These are phyloP conservation scores for Elephas maximus DNA, from an alignment of 2,113 vertebrate genomes.

Conservation along the genomic window DNA sequence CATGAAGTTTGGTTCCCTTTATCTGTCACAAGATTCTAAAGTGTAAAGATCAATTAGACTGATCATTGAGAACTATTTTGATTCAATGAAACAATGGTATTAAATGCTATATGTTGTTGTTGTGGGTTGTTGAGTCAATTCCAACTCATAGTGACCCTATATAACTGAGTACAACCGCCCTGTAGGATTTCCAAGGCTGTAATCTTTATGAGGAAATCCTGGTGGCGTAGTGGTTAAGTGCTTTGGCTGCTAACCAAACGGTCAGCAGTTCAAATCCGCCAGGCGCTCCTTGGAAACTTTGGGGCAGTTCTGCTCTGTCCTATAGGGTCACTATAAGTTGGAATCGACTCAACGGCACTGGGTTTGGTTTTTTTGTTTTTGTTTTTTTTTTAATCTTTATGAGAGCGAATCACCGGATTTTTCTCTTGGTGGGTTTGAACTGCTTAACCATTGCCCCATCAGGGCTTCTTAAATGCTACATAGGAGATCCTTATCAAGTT, in stretches of 20 bases:
- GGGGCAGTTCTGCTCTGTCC: too few species aligned
- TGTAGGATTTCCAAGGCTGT: background rate
- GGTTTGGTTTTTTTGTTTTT: too few species aligned
- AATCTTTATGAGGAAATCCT: too few species aligned
- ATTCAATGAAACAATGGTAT: background rate
- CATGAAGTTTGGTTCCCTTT: background rate
- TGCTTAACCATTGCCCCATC: background rate
- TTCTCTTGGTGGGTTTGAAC: background rate
- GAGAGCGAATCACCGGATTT: background rate
- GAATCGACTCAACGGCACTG: too few species aligned
- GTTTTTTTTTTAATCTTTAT: background rate
- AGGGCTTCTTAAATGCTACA: background rate
- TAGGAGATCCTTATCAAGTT: background rate
- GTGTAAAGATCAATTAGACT: background rate
- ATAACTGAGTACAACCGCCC: background rate
- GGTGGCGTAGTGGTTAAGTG: too few species aligned
- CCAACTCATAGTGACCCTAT: background rate
- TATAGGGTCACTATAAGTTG: too few species aligned
- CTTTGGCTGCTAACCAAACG: too few species aligned
- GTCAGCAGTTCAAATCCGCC: too few species aligned
- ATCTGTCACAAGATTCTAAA: background rate
- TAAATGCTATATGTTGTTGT: too few species aligned
- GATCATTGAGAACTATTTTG: background rate
- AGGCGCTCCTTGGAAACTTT: too few species aligned
- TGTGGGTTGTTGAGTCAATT: too few species aligned